Percentiles rank a stretch among this genome's conserved stretches.
phyloP scores from a whole-genome alignment of 2,888 invertebrate species.

The Mactromeris polynyma region DNA sequence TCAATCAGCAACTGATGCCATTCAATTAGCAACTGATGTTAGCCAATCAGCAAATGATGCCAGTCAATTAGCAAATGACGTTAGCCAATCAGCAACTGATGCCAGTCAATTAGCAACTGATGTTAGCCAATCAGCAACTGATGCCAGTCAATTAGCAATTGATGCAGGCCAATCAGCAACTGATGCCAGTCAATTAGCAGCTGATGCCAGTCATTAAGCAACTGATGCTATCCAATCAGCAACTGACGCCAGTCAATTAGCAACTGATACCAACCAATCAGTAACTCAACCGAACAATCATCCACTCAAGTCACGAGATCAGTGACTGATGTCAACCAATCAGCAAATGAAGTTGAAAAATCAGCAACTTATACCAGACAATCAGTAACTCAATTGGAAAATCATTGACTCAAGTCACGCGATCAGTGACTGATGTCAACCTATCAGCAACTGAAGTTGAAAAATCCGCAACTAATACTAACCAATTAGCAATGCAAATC shows the following conservation, averaged over 20 bases:
- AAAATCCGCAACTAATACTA: neutral
- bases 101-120: neutral
- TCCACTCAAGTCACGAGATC: no score
- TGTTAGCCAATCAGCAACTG: no score
- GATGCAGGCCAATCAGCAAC: neutral
- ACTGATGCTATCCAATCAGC: no score
- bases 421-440: neutral
- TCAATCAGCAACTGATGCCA: neutral
- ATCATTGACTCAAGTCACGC: neutral
- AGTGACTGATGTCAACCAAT: neutral
- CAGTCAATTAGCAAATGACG: neutral
- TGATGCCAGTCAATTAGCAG: neutral
- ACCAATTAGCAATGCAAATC: neutral
- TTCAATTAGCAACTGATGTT: neutral
- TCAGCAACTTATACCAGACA: neutral
- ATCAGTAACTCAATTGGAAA: neutral
- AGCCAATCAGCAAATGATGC: neutral
- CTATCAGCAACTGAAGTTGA: neutral
- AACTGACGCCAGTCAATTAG: neutral
- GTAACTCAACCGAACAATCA: no score
- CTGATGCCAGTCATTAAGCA: neutral
- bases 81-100: neutral
- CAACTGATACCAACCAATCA: neutral
- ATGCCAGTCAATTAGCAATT: neutral
- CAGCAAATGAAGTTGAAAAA: neutral